Percentiles rank a stretch among this genome's conserved stretches.
Evolutionary conservation across 2,797 vertebrate species (phyloP).

Genomic region (Eremophila alpestris): DNA sequence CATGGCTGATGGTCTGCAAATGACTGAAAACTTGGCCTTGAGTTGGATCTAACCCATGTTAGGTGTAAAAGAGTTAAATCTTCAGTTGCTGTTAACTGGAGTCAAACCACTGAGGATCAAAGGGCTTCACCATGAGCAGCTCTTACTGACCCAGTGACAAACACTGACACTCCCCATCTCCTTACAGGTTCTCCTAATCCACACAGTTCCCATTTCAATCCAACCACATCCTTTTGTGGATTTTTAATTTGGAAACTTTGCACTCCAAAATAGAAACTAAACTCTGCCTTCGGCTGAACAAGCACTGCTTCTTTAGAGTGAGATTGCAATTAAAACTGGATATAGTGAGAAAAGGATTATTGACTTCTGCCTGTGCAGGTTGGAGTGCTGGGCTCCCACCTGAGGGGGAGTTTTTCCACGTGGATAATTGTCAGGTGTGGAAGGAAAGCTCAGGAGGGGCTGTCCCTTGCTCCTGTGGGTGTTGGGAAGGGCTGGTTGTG

Average conservation of each 20-base stretch:
- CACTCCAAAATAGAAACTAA: background rate
- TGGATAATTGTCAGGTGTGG: background rate
- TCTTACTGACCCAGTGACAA: background rate
- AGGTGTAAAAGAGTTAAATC: background rate
- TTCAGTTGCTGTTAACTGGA: background rate
- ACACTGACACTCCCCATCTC: background rate
- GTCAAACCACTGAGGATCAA: background rate
- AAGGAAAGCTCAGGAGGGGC: background rate
- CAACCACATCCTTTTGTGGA: background rate
- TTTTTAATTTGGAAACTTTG: conserved; percentile 12
- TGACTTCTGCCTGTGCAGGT: background rate
- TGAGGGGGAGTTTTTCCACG: background rate
- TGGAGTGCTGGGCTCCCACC: background rate
- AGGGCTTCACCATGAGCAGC: background rate
- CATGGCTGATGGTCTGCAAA: background rate
- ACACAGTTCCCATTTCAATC: background rate
- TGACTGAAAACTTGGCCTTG: background rate
- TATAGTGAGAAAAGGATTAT: background rate
- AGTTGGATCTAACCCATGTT: background rate
- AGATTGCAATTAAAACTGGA: background rate
- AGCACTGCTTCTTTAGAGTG: background rate
- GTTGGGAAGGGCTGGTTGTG: background rate
- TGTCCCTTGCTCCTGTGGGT: background rate
- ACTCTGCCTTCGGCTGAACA: background rate
- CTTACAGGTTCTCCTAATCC: background rate